Evolutionary conservation across 2,888 invertebrate species (phyloP), one percentile per base, ranked within the genome.

Genomic region (Phragmatobia fuliginosa): DNA sequence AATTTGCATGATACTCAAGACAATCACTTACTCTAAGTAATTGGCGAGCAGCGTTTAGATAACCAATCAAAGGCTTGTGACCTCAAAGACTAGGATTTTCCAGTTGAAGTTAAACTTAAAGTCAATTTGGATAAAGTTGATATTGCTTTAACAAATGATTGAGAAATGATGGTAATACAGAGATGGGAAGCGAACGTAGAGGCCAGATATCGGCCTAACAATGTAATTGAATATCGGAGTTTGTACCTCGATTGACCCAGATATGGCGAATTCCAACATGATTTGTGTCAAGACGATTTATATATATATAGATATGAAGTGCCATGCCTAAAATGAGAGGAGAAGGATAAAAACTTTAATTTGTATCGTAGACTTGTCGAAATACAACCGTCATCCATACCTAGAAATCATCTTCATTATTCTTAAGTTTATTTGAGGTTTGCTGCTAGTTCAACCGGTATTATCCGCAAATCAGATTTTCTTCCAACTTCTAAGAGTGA

Each of bases 11-110:
- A 83, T 81, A 83, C 79, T 80, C 86, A 91, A 91, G 89, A 92
- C 93, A 94, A 94, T 93, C 91, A 93, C 93, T 94, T 92, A 91
- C 85, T 81, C 87, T 91, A 92, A 94, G 92, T 94, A 93, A 94
- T 93, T 93, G 92, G 90, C 88, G 87, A 88, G 89, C 91, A 90
- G 86, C 89, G 87, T 87, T 89, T 88, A 88, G 88, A 86, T 88
- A 90, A 88, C 91, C 89, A 93, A 93, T 94, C 92, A 91, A 91
- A 92, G 87, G 88, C 83, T 85, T 86, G 83, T 84, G 85, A 86
- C 87, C 86, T 88, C 88, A 87, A 85, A 84, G 82, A 77, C 72
- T 38, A 49, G 18, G 21, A 8, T n/a, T 2, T 18, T 11, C 4
- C 76, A 83, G 49, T 4, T 68, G 3, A 89, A 78, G 83, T 58